Base-by-base conservation (phyloP, 2,797 vertebrate genomes). In the Epinephelus coioides region DNA sequence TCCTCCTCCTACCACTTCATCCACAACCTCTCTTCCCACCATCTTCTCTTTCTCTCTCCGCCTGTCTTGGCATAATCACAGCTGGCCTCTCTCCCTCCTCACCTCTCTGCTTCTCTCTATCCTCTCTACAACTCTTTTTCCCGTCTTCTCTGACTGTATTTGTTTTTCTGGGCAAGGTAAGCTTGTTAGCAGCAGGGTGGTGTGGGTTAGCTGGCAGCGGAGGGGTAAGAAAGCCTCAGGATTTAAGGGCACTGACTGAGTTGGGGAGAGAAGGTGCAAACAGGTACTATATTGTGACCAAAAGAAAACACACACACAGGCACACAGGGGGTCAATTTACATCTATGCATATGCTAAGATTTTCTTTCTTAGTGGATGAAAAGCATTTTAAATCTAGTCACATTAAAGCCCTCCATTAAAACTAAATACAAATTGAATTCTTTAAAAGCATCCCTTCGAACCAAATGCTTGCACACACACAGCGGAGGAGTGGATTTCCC, bases 121-220 rank as follows among this genome's bases (percentile, higher is more conserved):
- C 43, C 66, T 73, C 55, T 19, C 61, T 14, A 21, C 65, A 55
- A 38, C 69, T 56, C 55, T 61, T 47, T 62, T 62, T 34, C 17
- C 44, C 13, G 1, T 73, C 75, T 25, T 46, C 43, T 50, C 50
- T n/a, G 3, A 30, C 66, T 61, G 46, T 23, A 63, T 85, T 84
- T 78, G 68, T 73, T 86, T 84, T 71, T 49, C 54, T 12, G 19
- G 54, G 43, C 72, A 18, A 5, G 1, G 46, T 87, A 73, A 86
- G 84, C 87, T 70, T 87, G 87, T 93, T 89, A 84, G 81, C 84
- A n/a, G 73, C 44, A n/a, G 51, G 76, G 65, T 49, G 82, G 67
- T 56, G 12, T 6, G 23, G 61, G 65, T 78, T 69, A 56, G 75
- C 74, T 77, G 66, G 74, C 34, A 74, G 68, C 82, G 49, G 40